Base-by-base conservation (phyloP, 2,888 invertebrate species). In the Amorpha juglandis region DNA sequence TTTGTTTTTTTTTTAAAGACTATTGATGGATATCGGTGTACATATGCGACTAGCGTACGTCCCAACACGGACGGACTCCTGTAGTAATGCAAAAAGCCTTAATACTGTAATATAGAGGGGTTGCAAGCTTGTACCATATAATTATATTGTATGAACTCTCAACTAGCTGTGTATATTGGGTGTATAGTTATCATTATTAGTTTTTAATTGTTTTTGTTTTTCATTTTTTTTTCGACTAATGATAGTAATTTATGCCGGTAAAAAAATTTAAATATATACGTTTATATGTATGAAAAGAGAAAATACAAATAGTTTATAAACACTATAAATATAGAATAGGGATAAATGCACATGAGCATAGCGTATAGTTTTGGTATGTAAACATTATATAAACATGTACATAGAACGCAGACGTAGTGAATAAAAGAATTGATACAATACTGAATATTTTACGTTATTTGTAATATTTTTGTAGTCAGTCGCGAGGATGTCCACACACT, bases 281-380 rank as follows among this genome's bases (percentile, higher is more conserved):
- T 87, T 87, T 90, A 90, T 89, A 78, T 74, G 80, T 79, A 81
- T 86, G 85, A 88, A 86, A 76, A 91, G 87, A 90, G 87, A 90
- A 90, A 58, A 92, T 92, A 92, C 92, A 93, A 92, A 92, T 92
- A 91, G 89, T 84, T 90, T 87, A 88, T 79, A 81, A 73, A 89
- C 79, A 86, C 86, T 93, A 93, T 93, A 92, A 87, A 93, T 93
- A 93, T 93, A 92, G 92, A 73, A 78, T 92, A 92, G 91, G 89
- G 83, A 86, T 35, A 42, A 35, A 90, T 88, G 89, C 83, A 90
- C 89, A 90, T 88, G 83, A 86, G 79, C 75, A 92, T 89, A 89
- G 87, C 79, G 81, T 88, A 89, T 92, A 92, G 90, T 92, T 92
- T 92, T 93, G 89, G 89, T 89, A 90, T 90, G 86, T 91, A 90